phyloP scores from a whole-genome alignment of 1,140 invertebrate species.

The Colletes latitarsis region DNA sequence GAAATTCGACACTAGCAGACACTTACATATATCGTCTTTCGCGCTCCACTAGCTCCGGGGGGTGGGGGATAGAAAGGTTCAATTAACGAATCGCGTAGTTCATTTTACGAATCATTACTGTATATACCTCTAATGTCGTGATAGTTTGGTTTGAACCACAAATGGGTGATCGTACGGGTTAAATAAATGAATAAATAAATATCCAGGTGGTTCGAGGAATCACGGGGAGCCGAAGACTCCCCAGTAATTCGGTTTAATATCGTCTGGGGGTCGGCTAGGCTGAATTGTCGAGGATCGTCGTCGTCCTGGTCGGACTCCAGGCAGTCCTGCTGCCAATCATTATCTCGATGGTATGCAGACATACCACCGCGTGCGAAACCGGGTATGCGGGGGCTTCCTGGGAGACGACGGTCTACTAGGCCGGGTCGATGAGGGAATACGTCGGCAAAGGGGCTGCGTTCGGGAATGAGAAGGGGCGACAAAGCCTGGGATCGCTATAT shows the following conservation, averaged over 20 bases:
- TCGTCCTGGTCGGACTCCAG: constrained; percentile 52
- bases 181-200: too few species aligned
- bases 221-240: constrained; percentile 5
- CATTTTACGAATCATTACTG: too few species aligned
- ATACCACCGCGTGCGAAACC: constrained; percentile 73
- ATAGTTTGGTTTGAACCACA: too few species aligned
- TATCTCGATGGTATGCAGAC: constrained; percentile 75
- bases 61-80: too few species aligned
- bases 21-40: too few species aligned
- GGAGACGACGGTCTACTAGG: constrained; percentile 50
- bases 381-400: constrained; percentile 71
- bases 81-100: too few species aligned
- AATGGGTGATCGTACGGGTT: too few species aligned
- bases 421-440: constrained; percentile 66
- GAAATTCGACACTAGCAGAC: too few species aligned
- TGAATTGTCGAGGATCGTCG: constrained; percentile 37
- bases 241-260: constrained; percentile 41
- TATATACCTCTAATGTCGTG: too few species aligned
- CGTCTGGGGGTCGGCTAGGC: not conserved
- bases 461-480: constrained; percentile 68
- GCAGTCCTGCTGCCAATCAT: constrained; percentile 71
- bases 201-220: not conserved
- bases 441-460: constrained; percentile 62
- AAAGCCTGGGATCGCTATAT: constrained; percentile 74
- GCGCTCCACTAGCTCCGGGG: too few species aligned